phyloP scores from a whole-genome alignment of 2,113 vertebrate genomes.

The Seriola rivoliana region DNA sequence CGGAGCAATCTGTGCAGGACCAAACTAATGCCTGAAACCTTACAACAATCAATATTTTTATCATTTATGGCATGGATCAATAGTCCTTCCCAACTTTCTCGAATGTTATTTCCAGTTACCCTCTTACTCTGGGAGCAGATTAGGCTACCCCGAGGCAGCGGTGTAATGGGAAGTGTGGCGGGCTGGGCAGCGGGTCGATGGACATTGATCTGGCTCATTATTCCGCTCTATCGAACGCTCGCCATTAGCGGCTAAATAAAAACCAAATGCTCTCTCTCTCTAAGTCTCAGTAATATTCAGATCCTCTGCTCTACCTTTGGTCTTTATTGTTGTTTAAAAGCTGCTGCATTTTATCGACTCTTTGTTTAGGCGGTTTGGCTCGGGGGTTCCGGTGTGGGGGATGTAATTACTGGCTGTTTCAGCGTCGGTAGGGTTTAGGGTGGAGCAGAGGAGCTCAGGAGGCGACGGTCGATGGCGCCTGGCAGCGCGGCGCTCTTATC shows the following conservation, averaged over 20 bases:
- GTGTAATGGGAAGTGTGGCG: slow-evolving; percentile 51
- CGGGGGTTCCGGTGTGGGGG: not conserved
- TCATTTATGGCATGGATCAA: slow-evolving; percentile 54
- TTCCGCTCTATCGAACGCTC: slow-evolving; percentile 58
- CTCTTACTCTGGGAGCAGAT: slow-evolving; percentile 43
- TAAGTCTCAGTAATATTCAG: not conserved
- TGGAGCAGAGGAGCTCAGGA: slow-evolving; percentile 13
- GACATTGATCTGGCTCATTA: slow-evolving; percentile 71
- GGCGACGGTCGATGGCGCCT: slow-evolving; percentile 46
- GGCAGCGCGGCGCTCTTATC: slow-evolving; percentile 31
- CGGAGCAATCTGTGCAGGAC: not conserved
- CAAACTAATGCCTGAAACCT: not conserved
- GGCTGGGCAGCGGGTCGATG: slow-evolving; percentile 51
- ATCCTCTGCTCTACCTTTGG: not conserved
- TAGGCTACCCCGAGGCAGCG: slow-evolving; percentile 40
- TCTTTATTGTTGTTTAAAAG: slow-evolving; percentile 46
- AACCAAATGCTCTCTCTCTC: slow-evolving; percentile 33
- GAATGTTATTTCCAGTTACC: slow-evolving; percentile 59
- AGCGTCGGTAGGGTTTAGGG: slow-evolving; percentile 7
- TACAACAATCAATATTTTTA: slow-evolving; percentile 54
- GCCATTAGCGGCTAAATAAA: slow-evolving; percentile 75
- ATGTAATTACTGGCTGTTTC: slow-evolving; percentile 55
- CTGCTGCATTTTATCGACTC: slow-evolving; percentile 51
- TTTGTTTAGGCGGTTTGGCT: slow-evolving; percentile 39
- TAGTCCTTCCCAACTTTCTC: slow-evolving; percentile 28